Base-by-base conservation (phyloP, 2,113 vertebrate species). In the Octodon degus region DNA sequence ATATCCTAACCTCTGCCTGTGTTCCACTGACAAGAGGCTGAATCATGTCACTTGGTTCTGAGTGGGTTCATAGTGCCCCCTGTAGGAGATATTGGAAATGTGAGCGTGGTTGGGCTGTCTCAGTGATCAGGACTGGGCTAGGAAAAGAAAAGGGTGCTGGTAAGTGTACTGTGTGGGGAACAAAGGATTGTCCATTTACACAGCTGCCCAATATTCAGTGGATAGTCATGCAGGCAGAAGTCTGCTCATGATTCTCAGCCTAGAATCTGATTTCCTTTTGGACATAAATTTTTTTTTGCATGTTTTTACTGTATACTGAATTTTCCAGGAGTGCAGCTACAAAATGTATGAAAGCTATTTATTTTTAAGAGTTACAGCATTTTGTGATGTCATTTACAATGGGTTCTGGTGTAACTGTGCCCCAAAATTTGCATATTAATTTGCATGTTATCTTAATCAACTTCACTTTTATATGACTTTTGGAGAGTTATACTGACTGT, bases 251-350 rank as follows among this genome's bases (percentile, higher is more conserved):
- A 27, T 63, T 55, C 62, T 47, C 60, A 90, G 37, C 72, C 83
- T 94, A n/a, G 70, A 79, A 43, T 92, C 20, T 16, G 53, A 80
- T 80, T 96, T 60, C 43, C 32, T 81, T 94, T 91, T 77, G 74
- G 34, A 67, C 1, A n/a, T 47, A 80, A 93, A 94, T 85, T 30
- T 58, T 70, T 22, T 65, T 95, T 93, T 91, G 55, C 50, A 34
- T 70, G 34, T 86, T 92, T 96, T 96, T 80, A 68, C n/a, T 83
- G 34, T 86, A 63, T 50, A 50, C 58, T 43, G 65, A 72, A 85
- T 83, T 93, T 94, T 90, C 92, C 47, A 86, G 83, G 47, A 94
- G 65, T 37, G 55, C 7, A 90, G 47, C 30, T 55, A 17, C 83
- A 14, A 40, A 67, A 40, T 76, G 19, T 63, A n/a, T 83, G 86